Percentiles rank a stretch among this genome's conserved stretches.
These are phyloP conservation scores for Reticulitermes speratus DNA, from an alignment of 1,140 invertebrate genomes.

Conservation along the genomic window DNA sequence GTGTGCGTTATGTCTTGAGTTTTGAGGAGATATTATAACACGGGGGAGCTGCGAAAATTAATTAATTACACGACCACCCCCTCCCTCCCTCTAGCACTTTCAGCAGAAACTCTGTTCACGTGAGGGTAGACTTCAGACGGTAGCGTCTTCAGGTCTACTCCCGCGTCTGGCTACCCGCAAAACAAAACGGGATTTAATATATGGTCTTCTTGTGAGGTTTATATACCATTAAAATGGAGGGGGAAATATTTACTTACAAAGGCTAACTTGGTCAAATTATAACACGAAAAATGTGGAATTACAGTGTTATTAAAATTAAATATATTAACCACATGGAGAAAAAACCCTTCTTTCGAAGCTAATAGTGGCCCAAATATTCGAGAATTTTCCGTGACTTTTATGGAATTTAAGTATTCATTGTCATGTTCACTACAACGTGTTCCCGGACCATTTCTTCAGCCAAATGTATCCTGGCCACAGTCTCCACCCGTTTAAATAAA, in stretches of 20 bases:
- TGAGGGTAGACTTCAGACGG: background rate
- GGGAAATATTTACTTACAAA: background rate
- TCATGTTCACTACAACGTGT: too few species aligned
- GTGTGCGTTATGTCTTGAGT: constrained; percentile 25
- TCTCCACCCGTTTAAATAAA: too few species aligned
- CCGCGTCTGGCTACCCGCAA: background rate
- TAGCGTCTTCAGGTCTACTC: background rate
- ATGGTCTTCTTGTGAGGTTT: constrained; percentile 6
- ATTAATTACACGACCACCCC: constrained; percentile 18
- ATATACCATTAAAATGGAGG: background rate
- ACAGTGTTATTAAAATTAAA: too few species aligned
- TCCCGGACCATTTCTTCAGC: too few species aligned
- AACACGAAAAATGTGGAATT: background rate
- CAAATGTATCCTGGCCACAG: too few species aligned
- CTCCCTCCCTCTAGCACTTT: background rate
- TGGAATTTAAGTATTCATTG: too few species aligned
- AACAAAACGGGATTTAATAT: constrained; percentile 18
- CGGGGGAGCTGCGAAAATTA: constrained; percentile 23
- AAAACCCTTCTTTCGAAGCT: too few species aligned
- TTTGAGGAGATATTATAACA: constrained; percentile 26
- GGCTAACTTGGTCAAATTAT: background rate
- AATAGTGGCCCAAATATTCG: too few species aligned
- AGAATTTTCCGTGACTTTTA: too few species aligned
- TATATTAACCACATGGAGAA: too few species aligned
- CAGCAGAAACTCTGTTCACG: constrained; percentile 6